Evolutionary conservation across 2,888 invertebrate species (phyloP).

Genomic region (Tinea trinotella): DNA sequence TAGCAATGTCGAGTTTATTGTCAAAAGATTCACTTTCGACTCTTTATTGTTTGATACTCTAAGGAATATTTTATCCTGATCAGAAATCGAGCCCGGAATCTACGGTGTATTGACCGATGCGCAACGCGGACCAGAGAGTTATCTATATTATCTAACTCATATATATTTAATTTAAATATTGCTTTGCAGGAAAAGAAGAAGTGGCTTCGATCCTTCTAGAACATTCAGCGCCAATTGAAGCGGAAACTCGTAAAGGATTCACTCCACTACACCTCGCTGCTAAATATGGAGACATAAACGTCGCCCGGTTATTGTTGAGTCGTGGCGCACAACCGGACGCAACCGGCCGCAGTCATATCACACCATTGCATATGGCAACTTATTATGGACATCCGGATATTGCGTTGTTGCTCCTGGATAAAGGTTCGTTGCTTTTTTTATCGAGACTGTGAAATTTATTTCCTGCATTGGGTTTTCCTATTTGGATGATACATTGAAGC

Average conservation of each 20-base stretch:
- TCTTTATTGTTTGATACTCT: too few relatives aligned
- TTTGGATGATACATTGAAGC: too few relatives aligned
- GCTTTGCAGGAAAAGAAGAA: conserved; percentile 80
- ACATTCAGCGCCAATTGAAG: conserved; percentile 88
- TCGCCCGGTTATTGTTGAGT: conserved; percentile 89
- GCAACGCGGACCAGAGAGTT: too few relatives aligned
- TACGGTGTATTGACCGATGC: not conserved
- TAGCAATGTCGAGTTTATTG: too few relatives aligned
- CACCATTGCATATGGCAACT: conserved; percentile 96
- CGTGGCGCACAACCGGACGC: conserved; percentile 91
- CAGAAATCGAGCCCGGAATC: too few relatives aligned
- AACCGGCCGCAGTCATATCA: conserved; percentile 95
- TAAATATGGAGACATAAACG: conserved; percentile 95
- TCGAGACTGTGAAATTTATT: too few relatives aligned
- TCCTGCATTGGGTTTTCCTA: too few relatives aligned
- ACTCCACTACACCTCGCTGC: conserved; percentile 97
- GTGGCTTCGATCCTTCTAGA: conserved; percentile 93
- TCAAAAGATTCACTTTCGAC: too few relatives aligned
- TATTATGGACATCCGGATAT: conserved; percentile 97
- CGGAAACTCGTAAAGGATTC: conserved; percentile 97
- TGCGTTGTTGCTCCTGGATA: conserved; percentile 89
- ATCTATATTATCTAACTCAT: not conserved
- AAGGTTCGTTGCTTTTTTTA: conserved; percentile 64
- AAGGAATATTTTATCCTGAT: conserved; percentile 16
- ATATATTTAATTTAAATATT: too few relatives aligned